phyloP scores from a whole-genome alignment of 2,888 invertebrate genomes.

The Tetrapedia diversipes region DNA sequence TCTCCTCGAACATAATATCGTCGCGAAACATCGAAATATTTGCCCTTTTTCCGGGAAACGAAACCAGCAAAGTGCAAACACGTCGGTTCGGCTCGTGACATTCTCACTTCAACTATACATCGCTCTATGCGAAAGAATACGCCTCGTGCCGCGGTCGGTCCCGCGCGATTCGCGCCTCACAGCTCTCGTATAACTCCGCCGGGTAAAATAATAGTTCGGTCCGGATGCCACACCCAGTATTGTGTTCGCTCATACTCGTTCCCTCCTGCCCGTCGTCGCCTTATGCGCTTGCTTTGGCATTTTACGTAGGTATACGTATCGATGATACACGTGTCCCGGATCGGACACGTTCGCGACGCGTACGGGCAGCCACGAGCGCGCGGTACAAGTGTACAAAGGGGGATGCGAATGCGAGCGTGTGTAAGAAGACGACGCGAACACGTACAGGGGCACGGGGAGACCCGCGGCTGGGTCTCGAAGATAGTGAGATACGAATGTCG shows the following conservation, averaged over 20 bases:
- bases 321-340: slow-evolving; percentile 63
- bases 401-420: slow-evolving; percentile 1
- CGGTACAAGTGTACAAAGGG: slow-evolving; percentile 20
- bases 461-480: slow-evolving; percentile 73
- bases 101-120: slow-evolving; percentile 46
- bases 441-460: slow-evolving; percentile 52
- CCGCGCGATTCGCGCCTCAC: slow-evolving; percentile 8
- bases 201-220: slow-evolving; percentile 66
- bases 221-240: slow-evolving; percentile 77
- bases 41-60: background rate
- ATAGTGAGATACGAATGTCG: slow-evolving; percentile 78
- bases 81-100: slow-evolving; percentile 33
- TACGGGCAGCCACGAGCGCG: background rate
- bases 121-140: slow-evolving; percentile 30
- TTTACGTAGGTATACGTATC: slow-evolving; percentile 71
- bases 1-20: background rate
- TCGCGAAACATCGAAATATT: background rate
- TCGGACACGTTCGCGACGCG: slow-evolving; percentile 45
- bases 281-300: slow-evolving; percentile 72
- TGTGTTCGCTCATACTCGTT: slow-evolving; percentile 71
- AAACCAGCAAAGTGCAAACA: background rate
- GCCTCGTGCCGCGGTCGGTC: slow-evolving; percentile 1
- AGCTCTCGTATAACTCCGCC: slow-evolving; percentile 47
- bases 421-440: slow-evolving; percentile 42
- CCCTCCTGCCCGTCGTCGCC: slow-evolving; percentile 65